These are phyloP conservation scores for Amblyraja radiata DNA, from an alignment of 2,797 vertebrate species.

Conservation along the genomic window DNA sequence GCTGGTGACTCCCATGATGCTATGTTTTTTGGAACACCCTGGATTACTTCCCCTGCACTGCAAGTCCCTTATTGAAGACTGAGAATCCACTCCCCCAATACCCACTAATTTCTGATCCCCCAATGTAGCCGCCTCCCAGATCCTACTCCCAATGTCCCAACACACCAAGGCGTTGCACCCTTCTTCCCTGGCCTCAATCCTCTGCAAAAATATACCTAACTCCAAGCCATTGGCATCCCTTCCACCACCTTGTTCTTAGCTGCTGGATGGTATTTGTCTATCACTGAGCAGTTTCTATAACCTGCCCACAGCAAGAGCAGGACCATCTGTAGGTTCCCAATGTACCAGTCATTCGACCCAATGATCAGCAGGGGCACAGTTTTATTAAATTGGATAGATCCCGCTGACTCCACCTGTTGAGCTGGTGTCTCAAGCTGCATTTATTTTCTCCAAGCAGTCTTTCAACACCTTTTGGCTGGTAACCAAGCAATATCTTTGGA, in stretches of 20 bases:
- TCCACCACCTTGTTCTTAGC: neutral
- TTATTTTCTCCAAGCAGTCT: neutral
- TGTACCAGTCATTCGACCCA: neutral
- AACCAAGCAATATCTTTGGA: neutral
- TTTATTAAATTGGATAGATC: neutral
- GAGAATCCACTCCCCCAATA: no score
- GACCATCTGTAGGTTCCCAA: neutral
- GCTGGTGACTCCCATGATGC: no score
- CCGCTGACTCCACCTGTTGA: neutral
- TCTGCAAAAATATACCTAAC: no score
- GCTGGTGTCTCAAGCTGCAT: neutral
- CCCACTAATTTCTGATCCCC: no score
- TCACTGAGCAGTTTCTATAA: neutral
- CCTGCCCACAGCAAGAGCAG: neutral
- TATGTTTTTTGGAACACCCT: no score
- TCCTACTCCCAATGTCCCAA: no score
- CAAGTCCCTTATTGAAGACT: no score
- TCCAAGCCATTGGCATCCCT: no score
- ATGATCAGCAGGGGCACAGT: neutral
- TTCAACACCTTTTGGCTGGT: neutral
- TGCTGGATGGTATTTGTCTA: neutral
- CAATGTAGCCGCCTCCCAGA: no score
- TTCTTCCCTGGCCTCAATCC: no score
- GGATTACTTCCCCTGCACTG: no score
- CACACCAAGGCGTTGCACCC: no score